Evolutionary conservation across 2,797 vertebrate species (phyloP), one percentile per base, ranked within the genome.

Genomic region (Pseudomugil tenellus): DNA sequence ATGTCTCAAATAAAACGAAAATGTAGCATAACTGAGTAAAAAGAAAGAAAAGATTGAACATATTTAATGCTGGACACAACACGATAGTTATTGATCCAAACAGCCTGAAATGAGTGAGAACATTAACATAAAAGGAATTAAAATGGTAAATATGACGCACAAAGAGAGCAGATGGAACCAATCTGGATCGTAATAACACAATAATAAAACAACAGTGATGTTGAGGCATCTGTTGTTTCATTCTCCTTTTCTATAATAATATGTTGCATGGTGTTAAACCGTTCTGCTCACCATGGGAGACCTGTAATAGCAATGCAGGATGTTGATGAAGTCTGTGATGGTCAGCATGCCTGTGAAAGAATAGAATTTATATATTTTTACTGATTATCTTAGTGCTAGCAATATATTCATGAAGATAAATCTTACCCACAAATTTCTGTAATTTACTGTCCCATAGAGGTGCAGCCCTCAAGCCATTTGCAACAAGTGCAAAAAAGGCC

Each of bases 261-360:
- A 37, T 16, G 37, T 39, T 17, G 13, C 37, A 6, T 39, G 43
- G 35, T 17, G 28, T 13, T 14, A 26, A 56, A 14, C 19, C 29
- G 12, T 61, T 28, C 21, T 69, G 26, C 90, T 90, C 89, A 98
- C 98, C 97, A 99, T 48, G 0, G 98, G 97, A 0, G 97, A 98
- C 54, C 91, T 96, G 90, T 99, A 99, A 87, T 97, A 99, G 55
- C 95, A 96, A 62, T 99, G 97, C 25, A 99, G 94, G 84, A 99
- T 97, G 87, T 98, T 94, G 93, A 99, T 99, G 91, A 99, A 99
- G 84, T 99, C 98, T 0, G 97, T 98, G 84, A 99, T 99, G n/a
- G 98, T 99, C 89, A 99, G 94, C 98, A 99, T 99, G 19, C 98
- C 97, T 98, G 89, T 0, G 10, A n/a, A 39, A 74, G 26, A 77